Evolutionary conservation across 2,888 invertebrate species (phyloP), one percentile per base, ranked within the genome.

Genomic region (Drosophila robusta): DNA sequence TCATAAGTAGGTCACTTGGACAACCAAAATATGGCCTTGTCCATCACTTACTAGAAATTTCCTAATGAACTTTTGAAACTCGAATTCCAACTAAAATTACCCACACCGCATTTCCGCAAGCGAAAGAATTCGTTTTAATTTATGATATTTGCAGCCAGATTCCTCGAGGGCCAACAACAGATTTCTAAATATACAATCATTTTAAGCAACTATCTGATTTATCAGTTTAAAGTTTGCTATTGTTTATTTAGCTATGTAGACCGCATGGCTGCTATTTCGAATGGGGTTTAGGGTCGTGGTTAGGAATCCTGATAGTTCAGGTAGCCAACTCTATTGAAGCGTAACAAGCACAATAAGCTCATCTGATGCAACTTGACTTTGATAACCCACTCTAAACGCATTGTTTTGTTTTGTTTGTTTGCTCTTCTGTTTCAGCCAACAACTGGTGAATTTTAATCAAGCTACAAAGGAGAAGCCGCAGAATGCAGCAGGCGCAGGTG

Each of bases 361-460:
- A 29, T 9, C 8, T 29, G 51, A 47, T 70, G 36, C 12, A 24
- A 44, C 42, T 26, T 22, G 60, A 9, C 54, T 45, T 55, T 55
- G 65, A 58, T 55, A 70, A 60, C 14, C 39, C 36, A 47, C 51
- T 65, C 55, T 65, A 58, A 55, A 42, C 47, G 42, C 38, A 51
- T 52, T 60, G 42, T 57, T 50, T 46, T 12, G 14, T 42, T 47
- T 54, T 12, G 14, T 36, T 26, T 26, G 26, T 26, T 57, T 64
- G 36, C 42, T 61, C 16, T 18, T 42, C 36, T 44, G 64, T 78
- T 69, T 24, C 64, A 69, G 76, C 7, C 41, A 42, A 65, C 75
- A 67, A 45, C 52, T 24, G 52, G 42, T 52, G 70, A 87, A 75
- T 84, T 84, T 87, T 78, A 87, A 84, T 84, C 85, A 78, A 64